phyloP scores from a whole-genome alignment of 2,113 vertebrate genomes.

The Manacus vitellinus region DNA sequence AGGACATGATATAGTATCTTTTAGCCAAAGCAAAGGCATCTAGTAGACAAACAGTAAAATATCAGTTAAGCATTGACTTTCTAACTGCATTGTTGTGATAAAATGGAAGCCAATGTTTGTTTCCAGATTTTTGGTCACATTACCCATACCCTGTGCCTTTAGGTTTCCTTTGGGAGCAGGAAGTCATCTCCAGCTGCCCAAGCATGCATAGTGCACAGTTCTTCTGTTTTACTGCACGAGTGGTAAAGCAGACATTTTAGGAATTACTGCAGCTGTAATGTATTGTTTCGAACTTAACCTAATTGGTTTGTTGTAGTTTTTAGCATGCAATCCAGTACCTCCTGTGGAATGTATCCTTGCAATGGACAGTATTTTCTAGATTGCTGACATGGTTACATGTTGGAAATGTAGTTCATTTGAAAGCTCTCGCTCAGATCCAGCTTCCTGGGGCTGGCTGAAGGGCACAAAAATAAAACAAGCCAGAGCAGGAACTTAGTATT shows the following conservation, averaged over 20 bases:
- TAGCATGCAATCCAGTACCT: neutral
- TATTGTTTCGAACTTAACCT: conserved; percentile 23
- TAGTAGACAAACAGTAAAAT: conserved; percentile 28
- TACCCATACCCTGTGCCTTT: conserved; percentile 40
- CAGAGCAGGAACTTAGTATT: neutral
- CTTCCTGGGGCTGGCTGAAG: conserved; percentile 10
- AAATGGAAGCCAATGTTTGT: conserved; percentile 25
- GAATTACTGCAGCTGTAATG: conserved; percentile 16
- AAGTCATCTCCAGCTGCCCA: neutral
- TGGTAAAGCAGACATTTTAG: conserved; percentile 44
- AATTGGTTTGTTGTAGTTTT: conserved; percentile 16
- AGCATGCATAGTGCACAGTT: neutral
- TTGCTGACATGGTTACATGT: neutral
- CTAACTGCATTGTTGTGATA: conserved; percentile 29
- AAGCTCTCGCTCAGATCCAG: neutral
- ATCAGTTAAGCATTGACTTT: conserved; percentile 33
- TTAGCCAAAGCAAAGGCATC: conserved; percentile 51
- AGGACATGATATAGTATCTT: neutral
- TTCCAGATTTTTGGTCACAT: conserved; percentile 1
- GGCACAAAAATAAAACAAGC: neutral
- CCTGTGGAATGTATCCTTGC: conserved; percentile 14
- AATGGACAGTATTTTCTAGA: conserved; percentile 22
- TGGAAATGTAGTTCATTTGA: neutral
- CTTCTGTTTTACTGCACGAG: conserved; percentile 6
- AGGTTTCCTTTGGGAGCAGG: conserved; percentile 58